Conservation (phyloP, 2,797 vertebrate species). For the Anniella stebbinsi region DNA sequence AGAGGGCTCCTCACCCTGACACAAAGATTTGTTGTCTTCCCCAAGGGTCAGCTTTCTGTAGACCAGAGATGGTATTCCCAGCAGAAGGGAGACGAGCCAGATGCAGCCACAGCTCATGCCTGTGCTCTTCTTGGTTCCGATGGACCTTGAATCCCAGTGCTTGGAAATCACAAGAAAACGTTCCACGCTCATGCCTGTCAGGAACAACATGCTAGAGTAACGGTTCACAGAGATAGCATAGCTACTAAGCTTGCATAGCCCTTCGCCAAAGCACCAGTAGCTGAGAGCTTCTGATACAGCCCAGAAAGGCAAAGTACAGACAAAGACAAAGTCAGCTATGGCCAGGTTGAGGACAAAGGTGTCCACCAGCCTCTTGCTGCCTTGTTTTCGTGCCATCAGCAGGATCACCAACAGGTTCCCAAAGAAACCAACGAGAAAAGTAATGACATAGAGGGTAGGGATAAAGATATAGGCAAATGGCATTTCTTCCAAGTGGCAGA, state of each 20-base stretch:
- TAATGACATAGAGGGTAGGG: slow-evolving; percentile 82
- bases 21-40: slow-evolving; percentile 32
- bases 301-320: slow-evolving; percentile 89
- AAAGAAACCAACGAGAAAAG: slow-evolving; percentile 83
- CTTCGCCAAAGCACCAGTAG: slow-evolving; percentile 82
- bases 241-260: slow-evolving; percentile 87
- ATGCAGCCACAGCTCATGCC: slow-evolving; percentile 73
- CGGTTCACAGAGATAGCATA: slow-evolving; percentile 87
- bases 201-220: slow-evolving; percentile 89
- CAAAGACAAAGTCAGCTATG: slow-evolving; percentile 85
- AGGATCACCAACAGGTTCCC: slow-evolving; percentile 87
- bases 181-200: slow-evolving; percentile 89
- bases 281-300: slow-evolving; percentile 74
- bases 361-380: slow-evolving; percentile 83
- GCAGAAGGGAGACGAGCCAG: slow-evolving; percentile 82
- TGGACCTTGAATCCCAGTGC: slow-evolving; percentile 78
- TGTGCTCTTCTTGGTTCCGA: slow-evolving; percentile 76
- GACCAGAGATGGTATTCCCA: slow-evolving; percentile 81
- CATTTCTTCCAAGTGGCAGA: slow-evolving; percentile 51
- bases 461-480: slow-evolving; percentile 69
- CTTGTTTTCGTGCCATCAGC: slow-evolving; percentile 75
- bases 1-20: slow-evolving; percentile 75
- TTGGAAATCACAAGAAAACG: slow-evolving; percentile 88
- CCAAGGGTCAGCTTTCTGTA: slow-evolving; percentile 68
- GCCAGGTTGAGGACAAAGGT: slow-evolving; percentile 89